A percentile compares a stretch with the other conserved stretches of the same genome.
These are phyloP conservation scores for Tetramorium parvispinum DNA, from an alignment of 1,140 invertebrate species.

Conservation along the genomic window DNA sequence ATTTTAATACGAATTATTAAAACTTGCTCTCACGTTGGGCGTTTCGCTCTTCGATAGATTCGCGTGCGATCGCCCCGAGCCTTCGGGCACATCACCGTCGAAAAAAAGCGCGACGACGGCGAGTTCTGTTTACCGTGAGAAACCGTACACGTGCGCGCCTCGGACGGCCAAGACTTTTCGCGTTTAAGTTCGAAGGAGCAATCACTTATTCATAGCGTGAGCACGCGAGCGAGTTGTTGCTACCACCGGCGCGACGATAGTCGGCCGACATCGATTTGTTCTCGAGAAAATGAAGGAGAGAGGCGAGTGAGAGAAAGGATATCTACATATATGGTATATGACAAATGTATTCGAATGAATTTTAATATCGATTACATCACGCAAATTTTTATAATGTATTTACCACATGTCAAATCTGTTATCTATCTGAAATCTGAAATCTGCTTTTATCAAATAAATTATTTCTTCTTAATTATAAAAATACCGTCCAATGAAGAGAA, in stretches of 20 bases:
- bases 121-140: conserved; percentile 60
- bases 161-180: conserved; percentile 64
- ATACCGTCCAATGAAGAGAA: not conserved
- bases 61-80: not conserved
- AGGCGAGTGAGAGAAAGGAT: not conserved
- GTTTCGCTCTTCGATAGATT: not conserved
- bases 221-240: conserved; percentile 63
- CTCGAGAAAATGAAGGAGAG: conserved; percentile 22
- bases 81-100: not conserved
- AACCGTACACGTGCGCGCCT: conserved; percentile 57
- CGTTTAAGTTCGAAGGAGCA: conserved; percentile 60
- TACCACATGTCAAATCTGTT: no score
- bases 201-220: conserved; percentile 70
- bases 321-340: not conserved
- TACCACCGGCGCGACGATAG: conserved; percentile 11
- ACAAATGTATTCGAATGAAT: not conserved
- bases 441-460: not conserved
- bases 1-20: conserved; percentile 3
- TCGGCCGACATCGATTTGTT: conserved; percentile 33
- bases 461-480: not conserved
- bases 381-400: not conserved
- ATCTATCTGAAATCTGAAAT: no score
- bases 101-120: conserved; percentile 5
- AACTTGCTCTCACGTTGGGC: not conserved
- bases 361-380: not conserved